These are phyloP conservation scores for Aphis craccivora DNA, from an alignment of 1,140 invertebrate genomes.

Conservation along the genomic window DNA sequence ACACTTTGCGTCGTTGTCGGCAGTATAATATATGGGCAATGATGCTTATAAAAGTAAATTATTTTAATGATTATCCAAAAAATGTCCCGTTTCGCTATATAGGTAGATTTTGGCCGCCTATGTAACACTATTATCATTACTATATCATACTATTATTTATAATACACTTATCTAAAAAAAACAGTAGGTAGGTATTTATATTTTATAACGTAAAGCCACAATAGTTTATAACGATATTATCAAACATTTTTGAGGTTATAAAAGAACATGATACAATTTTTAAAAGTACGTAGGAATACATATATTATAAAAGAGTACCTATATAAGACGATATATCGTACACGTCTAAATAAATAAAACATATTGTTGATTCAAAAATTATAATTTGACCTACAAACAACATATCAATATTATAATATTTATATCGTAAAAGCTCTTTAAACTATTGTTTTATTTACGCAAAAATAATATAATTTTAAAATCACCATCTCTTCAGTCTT, in stretches of 20 bases:
- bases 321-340: not conserved
- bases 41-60: not conserved
- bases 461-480: not conserved
- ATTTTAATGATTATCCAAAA: not conserved
- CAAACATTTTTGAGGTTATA: not conserved
- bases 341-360: not conserved
- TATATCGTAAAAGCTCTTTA: not conserved
- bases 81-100: not conserved
- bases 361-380: constrained; percentile 9
- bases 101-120: not conserved
- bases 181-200: not conserved
- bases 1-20: not conserved
- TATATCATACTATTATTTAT: not conserved
- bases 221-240: not conserved
- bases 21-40: not conserved
- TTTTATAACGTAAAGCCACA: not conserved
- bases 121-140: not conserved
- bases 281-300: not conserved
- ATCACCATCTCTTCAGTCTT: not conserved
- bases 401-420: not conserved
- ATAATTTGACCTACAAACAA: not conserved
- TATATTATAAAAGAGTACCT: not conserved
- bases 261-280: not conserved
- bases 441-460: not conserved
- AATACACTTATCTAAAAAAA: not conserved